phyloP scores from a whole-genome alignment of 2,888 invertebrate genomes.

The Calameuta idolon region DNA sequence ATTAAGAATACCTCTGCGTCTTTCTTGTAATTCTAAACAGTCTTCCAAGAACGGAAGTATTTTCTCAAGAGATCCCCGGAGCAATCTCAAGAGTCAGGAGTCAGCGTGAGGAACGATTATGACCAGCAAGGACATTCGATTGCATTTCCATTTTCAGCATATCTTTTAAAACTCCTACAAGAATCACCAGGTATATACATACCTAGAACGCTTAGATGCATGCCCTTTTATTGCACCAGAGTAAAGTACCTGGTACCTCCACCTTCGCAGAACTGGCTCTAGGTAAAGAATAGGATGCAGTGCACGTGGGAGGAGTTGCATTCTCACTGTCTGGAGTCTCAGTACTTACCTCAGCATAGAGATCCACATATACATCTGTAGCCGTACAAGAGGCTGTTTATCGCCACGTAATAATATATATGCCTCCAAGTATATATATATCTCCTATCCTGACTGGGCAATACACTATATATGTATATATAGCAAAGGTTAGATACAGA shows the following conservation, averaged over 20 bases:
- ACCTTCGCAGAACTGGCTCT: background rate
- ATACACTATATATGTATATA: conserved; percentile 14
- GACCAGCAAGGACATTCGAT: background rate
- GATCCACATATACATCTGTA: background rate
- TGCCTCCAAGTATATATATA: background rate
- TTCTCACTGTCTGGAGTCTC: background rate
- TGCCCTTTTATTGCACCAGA: background rate
- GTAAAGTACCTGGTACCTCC: background rate
- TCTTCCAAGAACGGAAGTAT: background rate
- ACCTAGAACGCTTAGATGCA: background rate
- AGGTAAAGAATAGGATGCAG: background rate
- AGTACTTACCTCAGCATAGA: background rate
- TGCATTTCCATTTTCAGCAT: background rate
- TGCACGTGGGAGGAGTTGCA: background rate
- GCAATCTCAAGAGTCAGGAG: background rate
- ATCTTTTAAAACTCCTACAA: background rate
- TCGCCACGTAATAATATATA: background rate
- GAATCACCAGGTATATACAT: background rate
- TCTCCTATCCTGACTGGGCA: background rate
- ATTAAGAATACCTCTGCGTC: background rate
- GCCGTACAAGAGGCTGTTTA: background rate
- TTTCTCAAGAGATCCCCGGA: background rate
- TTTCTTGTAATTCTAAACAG: background rate
- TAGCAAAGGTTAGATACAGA: conserved; percentile 50
- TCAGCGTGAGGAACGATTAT: background rate